phyloP scores from a whole-genome alignment of 2,888 invertebrate genomes.

The Aporophyla nigra region DNA sequence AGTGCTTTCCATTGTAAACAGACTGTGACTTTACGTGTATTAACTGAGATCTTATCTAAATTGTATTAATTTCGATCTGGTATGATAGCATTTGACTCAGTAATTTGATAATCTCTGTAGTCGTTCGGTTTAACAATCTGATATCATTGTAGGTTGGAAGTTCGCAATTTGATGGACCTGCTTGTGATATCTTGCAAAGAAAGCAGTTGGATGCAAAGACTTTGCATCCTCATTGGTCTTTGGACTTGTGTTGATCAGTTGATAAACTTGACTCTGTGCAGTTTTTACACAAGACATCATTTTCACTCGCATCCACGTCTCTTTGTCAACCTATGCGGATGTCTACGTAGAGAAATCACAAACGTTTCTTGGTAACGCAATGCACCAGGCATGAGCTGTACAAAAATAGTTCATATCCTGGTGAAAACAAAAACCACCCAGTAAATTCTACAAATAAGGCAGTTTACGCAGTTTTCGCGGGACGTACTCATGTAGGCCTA shows the following conservation, averaged over 20 bases:
- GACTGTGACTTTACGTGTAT: conserved; percentile 59
- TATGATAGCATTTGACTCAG: conserved; percentile 22
- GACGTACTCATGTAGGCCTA: not conserved
- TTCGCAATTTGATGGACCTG: not conserved
- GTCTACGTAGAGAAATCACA: not conserved
- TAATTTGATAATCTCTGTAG: conserved; percentile 33
- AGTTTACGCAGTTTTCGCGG: too few relatives aligned
- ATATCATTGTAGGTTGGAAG: not conserved
- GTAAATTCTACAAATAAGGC: not conserved
- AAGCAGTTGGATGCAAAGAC: not conserved
- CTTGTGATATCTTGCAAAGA: not conserved
- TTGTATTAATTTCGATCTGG: conserved; percentile 50
- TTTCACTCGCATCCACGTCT: not conserved
- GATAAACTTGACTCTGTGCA: not conserved
- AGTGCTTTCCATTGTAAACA: conserved; percentile 58
- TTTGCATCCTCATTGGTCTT: not conserved
- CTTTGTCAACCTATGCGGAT: not conserved
- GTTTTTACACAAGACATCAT: not conserved
- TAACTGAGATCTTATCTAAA: conserved; percentile 49
- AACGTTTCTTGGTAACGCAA: not conserved
- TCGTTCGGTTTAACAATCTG: conserved; percentile 2
- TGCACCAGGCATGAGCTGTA: not conserved
- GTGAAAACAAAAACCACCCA: not conserved
- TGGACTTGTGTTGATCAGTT: not conserved
- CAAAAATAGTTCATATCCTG: not conserved